Evolutionary conservation across 2,113 vertebrate species (phyloP).

Genomic region (Gymnocephalus cernua): DNA sequence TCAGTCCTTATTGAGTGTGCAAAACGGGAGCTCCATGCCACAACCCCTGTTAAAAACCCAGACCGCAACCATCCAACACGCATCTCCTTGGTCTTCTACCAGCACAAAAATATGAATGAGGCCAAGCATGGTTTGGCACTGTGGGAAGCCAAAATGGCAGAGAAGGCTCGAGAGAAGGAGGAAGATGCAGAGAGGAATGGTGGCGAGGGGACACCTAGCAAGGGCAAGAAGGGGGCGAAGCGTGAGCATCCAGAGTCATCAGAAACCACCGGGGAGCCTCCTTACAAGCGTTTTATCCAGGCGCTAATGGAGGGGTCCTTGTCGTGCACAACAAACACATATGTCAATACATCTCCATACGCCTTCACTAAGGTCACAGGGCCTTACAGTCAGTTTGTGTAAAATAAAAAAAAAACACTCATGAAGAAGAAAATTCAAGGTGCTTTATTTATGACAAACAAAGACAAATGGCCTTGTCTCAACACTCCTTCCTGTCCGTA

Average conservation of each 20-base stretch:
- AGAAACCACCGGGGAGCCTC: constrained; percentile 85
- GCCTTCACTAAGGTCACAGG: constrained; percentile 98
- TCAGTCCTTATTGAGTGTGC: constrained; percentile 98
- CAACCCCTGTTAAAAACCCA: constrained; percentile 94
- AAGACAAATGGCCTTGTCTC: constrained; percentile 58
- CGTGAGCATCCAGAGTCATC: constrained; percentile 89
- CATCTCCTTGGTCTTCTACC: constrained; percentile 98
- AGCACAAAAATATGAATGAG: constrained; percentile 98
- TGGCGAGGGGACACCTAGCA: constrained; percentile 90
- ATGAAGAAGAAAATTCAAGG: constrained; percentile 67
- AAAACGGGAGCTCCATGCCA: constrained; percentile 96
- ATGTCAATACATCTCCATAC: constrained; percentile 93
- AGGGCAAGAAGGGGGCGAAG: constrained; percentile 91
- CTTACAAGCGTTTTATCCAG: constrained; percentile 92
- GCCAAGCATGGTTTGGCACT: constrained; percentile 95
- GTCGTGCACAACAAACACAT: constrained; percentile 95
- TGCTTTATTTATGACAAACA: constrained; percentile 72
- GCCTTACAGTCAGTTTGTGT: constrained; percentile 95
- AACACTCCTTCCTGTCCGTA: constrained; percentile 44
- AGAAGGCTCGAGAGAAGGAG: constrained; percentile 95
- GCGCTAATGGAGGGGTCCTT: constrained; percentile 90
- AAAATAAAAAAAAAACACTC: constrained; percentile 58
- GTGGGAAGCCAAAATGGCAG: constrained; percentile 98
- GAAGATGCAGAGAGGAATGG: constrained; percentile 93
- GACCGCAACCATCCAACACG: constrained; percentile 92